Base-by-base conservation (phyloP, 1,140 invertebrate species). In the Sycophaga agraensis region DNA sequence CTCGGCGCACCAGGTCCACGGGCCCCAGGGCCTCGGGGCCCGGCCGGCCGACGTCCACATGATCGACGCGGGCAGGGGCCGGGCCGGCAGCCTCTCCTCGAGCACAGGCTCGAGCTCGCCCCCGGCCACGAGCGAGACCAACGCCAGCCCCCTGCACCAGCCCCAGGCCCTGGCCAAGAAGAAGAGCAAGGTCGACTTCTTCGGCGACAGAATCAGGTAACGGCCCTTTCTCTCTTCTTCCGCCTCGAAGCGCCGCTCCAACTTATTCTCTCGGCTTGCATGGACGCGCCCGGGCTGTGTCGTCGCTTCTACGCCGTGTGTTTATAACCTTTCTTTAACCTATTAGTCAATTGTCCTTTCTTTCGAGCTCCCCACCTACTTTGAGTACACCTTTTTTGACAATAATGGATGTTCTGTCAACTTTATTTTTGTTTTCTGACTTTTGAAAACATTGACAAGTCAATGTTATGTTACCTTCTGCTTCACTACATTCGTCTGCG, bases 131-230 rank as follows among this genome's bases (percentile, higher is more conserved):
- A 88, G 84, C 82, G 89, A 83, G 79, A 90, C 78, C 75, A 89
- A 86, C 83, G 85, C 85, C 68, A 91, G 82, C 71, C 89, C 83
- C 65, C 85, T 85, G 28, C 79, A 81, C 57, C 78, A 80, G 46
- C 75, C 77, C 68, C 88, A 31, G 82, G 83, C 85, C 22, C 83
- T 84, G 42, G 81, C 82, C 45, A 90, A 89, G 75, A 88, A 87
- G 81, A 89, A 87, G 73, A 83, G 86, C 68, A 91, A 91, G 77
- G 84, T 90, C 57, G 91, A 94, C 70, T 86, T 92, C 65, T 87
- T 91, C 75, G 87, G 88, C 37, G 91, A 94, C 74, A 83, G 89
- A 72, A 83, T 88, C 71, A 86, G 90, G 90, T 92, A 75, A 88
- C 1, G 3, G n/a, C 14, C 0, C 8, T 16, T 16, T 42, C 16